Percentiles rank a stretch among this genome's conserved stretches.
Conservation (phyloP, 2,113 vertebrate species). For the Eulacestoma nigropectus region DNA sequence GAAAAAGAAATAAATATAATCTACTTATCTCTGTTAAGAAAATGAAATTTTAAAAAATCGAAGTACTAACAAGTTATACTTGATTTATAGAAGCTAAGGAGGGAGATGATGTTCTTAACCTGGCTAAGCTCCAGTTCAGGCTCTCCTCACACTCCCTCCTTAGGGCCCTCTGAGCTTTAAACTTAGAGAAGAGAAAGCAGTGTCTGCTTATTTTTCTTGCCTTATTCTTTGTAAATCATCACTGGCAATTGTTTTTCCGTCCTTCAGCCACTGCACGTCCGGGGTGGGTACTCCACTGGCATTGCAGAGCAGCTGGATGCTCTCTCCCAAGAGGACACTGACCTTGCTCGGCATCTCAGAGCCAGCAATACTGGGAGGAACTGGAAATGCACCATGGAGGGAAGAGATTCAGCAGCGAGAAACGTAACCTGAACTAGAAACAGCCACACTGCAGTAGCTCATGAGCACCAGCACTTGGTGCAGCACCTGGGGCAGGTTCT, state of each 20-base stretch:
- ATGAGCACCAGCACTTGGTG: background rate
- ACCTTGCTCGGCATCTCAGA: constrained; percentile 88
- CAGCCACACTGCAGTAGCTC: background rate
- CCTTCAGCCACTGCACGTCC: constrained; percentile 86
- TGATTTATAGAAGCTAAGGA: background rate
- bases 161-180: background rate
- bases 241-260: constrained; percentile 76
- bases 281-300: constrained; percentile 82
- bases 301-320: constrained; percentile 81
- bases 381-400: constrained; percentile 55
- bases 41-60: background rate
- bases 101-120: background rate
- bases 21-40: background rate
- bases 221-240: constrained; percentile 67
- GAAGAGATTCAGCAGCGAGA: constrained; percentile 25
- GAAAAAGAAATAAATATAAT: background rate
- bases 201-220: constrained; percentile 59
- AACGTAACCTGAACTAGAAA: background rate
- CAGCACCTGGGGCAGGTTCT: background rate
- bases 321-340: constrained; percentile 81
- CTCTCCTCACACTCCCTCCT: background rate
- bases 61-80: background rate
- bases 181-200: background rate
- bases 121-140: background rate
- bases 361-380: constrained; percentile 86